phyloP scores from a whole-genome alignment of 1,140 invertebrate species.

The Eriosoma lanigerum region DNA sequence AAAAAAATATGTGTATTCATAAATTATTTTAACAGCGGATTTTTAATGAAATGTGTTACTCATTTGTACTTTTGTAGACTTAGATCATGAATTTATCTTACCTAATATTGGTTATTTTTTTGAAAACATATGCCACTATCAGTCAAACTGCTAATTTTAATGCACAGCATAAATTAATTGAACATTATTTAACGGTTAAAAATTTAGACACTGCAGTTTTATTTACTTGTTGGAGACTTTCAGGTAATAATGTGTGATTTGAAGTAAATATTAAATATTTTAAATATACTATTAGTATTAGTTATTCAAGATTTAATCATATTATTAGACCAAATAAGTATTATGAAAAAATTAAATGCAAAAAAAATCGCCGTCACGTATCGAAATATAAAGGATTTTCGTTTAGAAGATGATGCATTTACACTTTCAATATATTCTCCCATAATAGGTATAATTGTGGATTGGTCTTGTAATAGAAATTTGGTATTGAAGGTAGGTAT shows the following conservation, averaged over 20 bases:
- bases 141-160: neutral
- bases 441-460: slow-evolving; percentile 1
- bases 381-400: neutral
- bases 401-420: neutral
- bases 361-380: neutral
- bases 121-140: no score
- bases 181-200: neutral
- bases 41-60: no score
- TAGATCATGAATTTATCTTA: no score
- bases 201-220: neutral
- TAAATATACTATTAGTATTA: no score
- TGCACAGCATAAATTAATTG: neutral
- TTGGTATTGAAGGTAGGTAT: neutral
- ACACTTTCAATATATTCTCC: neutral
- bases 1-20: no score
- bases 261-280: no score
- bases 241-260: neutral
- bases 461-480: slow-evolving; percentile 10
- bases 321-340: neutral
- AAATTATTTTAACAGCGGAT: no score
- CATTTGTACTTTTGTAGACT: no score
- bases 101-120: neutral
- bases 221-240: neutral
- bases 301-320: no score
- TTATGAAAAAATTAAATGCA: slow-evolving; percentile 16